Conservation (phyloP, 2,113 vertebrate species). For the Pleuronectes platessa region DNA sequence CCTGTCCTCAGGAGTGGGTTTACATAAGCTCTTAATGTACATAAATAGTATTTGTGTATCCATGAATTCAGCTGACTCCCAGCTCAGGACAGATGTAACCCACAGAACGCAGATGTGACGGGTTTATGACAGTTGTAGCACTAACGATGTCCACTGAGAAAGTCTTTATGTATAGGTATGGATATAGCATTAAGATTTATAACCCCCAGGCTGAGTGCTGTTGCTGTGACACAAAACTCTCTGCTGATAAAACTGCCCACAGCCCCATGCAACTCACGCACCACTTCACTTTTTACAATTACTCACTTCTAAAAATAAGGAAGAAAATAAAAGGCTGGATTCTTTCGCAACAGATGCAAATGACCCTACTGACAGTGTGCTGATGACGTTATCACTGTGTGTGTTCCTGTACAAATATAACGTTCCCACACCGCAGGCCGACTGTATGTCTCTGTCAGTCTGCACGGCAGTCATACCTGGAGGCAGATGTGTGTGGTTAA, state of each 20-base stretch:
- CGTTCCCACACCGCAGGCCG: slow-evolving; percentile 32
- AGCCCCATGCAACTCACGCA: not conserved
- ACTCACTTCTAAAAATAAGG: slow-evolving; percentile 48
- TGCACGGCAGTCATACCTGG: slow-evolving; percentile 18
- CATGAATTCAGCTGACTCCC: too few relatives aligned
- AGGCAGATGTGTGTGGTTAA: slow-evolving; percentile 27
- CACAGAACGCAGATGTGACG: not conserved
- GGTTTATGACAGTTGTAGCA: not conserved
- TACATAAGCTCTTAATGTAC: slow-evolving; percentile 32
- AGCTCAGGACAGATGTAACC: slow-evolving; percentile 9
- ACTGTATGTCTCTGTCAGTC: slow-evolving; percentile 22
- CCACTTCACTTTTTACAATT: slow-evolving; percentile 39
- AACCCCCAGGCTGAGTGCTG: not conserved
- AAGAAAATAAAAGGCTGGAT: slow-evolving; percentile 6
- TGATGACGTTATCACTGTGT: slow-evolving; percentile 14
- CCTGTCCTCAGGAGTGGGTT: slow-evolving; percentile 18
- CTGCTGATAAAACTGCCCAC: not conserved
- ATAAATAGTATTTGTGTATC: slow-evolving; percentile 10
- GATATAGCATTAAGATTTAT: not conserved
- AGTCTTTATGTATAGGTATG: not conserved
- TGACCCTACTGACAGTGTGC: not conserved
- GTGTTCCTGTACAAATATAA: slow-evolving; percentile 19
- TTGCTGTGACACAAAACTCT: not conserved
- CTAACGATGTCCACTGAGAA: not conserved
- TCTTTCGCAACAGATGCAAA: slow-evolving; percentile 44